Base-by-base conservation (phyloP, 2,797 vertebrate species). In the Sebastes elongatus region DNA sequence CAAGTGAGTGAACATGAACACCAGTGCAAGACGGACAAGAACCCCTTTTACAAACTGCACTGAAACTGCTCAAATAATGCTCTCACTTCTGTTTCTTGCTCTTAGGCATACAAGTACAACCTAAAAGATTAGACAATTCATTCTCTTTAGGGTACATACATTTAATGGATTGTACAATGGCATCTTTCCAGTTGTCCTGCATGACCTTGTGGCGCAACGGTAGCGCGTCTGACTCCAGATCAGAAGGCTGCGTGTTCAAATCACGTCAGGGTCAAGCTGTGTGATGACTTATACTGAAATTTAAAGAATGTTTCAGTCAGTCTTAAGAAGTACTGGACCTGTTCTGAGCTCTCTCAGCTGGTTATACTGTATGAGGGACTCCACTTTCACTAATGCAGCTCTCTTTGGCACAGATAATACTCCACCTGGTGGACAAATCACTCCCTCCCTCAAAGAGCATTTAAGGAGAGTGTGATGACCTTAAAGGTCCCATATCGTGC, bases 1-100 rank as follows among this genome's bases (percentile, higher is more conserved):
- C 78, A 71, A 80, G 25, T 78, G 83, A 85, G 32, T 76, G 84
- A 87, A 71, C 82, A 66, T 2, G 53, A 70, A 76, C 65, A 71
- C 23, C 2, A 61, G 27, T 3, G 57, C 13, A 28, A 10, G 16
- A 70, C 14, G 53, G 46, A 57, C 10, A 22, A 20, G 13, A 16
- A 18, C n/a, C 46, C 22, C 10, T 14, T 52, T 28, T 52, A n/a
- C 1, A 30, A 35, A 66, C 65, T 57, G 2, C 10, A 25, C 10
- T 9, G 14, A 18, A 20, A 2, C 61, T 49, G 22, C 7, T 53
- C 13, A 46, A 1, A 56, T 52, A 22, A 4, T 35, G 4, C 46
- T 49, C 5, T 46, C 25, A 22, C 2, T 53, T 30, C 2, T 25
- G 38, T 69, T 10, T 74, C 7, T 30, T 13, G 20, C 23, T 35